phyloP scores from a whole-genome alignment of 2,888 invertebrate genomes.

The Sinotaia quadrata region DNA sequence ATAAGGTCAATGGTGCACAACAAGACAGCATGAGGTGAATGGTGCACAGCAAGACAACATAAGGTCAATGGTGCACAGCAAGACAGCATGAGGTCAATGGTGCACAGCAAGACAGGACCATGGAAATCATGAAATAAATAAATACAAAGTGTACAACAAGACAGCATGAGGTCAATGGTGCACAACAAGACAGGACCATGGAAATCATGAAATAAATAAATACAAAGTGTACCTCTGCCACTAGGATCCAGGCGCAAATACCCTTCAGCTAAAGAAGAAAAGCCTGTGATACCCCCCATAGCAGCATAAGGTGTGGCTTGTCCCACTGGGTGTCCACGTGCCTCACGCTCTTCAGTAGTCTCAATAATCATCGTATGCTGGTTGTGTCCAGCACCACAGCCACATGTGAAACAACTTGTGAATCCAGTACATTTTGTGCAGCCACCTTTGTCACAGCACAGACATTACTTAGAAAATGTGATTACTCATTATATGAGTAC shows the following conservation, averaged over 20 bases:
- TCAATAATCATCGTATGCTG: constrained; percentile 69
- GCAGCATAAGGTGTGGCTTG: constrained; percentile 69
- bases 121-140: too few relatives aligned
- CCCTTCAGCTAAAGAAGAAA: constrained; percentile 71
- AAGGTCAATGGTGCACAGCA: too few relatives aligned
- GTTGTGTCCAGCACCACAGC: constrained; percentile 65
- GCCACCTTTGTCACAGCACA: constrained; percentile 18
- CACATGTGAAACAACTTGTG: constrained; percentile 69
- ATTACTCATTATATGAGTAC: too few relatives aligned
- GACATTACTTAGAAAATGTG: neutral
- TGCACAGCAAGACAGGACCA: too few relatives aligned
- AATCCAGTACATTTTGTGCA: constrained; percentile 69
- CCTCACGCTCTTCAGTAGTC: constrained; percentile 68
- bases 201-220: too few relatives aligned
- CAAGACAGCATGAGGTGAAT: too few relatives aligned
- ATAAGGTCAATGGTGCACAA: too few relatives aligned
- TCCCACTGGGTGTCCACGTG: constrained; percentile 70
- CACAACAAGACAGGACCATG: too few relatives aligned
- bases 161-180: too few relatives aligned
- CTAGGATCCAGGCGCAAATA: constrained; percentile 71
- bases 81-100: too few relatives aligned
- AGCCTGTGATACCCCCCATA: constrained; percentile 73
- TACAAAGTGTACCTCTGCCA: constrained; percentile 70
- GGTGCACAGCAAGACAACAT: too few relatives aligned
- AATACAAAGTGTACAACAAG: too few relatives aligned